Conservation (phyloP, 2,888 invertebrate species). For the Eugnorisma glareosa region DNA sequence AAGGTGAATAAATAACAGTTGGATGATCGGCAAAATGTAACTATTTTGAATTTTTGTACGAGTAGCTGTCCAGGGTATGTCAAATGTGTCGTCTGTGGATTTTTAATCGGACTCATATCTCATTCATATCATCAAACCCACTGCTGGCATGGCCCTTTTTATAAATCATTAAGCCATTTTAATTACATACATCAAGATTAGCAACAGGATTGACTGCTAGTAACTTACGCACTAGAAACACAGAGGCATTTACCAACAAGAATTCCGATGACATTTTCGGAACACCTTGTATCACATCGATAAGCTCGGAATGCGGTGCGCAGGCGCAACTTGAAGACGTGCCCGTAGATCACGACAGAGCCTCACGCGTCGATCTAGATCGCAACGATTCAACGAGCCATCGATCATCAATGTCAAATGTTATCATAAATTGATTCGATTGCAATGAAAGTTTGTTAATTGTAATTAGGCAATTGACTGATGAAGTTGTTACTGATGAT, state of each 20-base stretch:
- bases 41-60: no score
- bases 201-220: background rate
- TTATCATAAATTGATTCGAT: slow-evolving; percentile 43
- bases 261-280: slow-evolving; percentile 46
- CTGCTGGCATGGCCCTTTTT: background rate
- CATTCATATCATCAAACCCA: no score
- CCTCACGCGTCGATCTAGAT: slow-evolving; percentile 67
- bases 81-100: background rate
- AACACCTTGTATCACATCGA: slow-evolving; percentile 60
- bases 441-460: slow-evolving; percentile 32
- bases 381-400: slow-evolving; percentile 48
- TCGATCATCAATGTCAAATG: slow-evolving; percentile 63
- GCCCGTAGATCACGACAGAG: slow-evolving; percentile 64
- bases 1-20: no score
- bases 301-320: slow-evolving; percentile 54
- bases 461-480: slow-evolving; percentile 31
- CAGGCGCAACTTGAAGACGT: slow-evolving; percentile 59
- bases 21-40: background rate
- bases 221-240: slow-evolving; percentile 22
- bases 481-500: slow-evolving; percentile 26
- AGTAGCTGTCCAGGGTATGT: background rate
- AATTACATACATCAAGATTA: slow-evolving; percentile 7
- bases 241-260: slow-evolving; percentile 14
- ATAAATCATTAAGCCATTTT: background rate
- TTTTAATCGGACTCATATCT: background rate